Evolutionary conservation across 2,888 invertebrate species (phyloP).

Genomic region (Callyntrura guangdongensis): DNA sequence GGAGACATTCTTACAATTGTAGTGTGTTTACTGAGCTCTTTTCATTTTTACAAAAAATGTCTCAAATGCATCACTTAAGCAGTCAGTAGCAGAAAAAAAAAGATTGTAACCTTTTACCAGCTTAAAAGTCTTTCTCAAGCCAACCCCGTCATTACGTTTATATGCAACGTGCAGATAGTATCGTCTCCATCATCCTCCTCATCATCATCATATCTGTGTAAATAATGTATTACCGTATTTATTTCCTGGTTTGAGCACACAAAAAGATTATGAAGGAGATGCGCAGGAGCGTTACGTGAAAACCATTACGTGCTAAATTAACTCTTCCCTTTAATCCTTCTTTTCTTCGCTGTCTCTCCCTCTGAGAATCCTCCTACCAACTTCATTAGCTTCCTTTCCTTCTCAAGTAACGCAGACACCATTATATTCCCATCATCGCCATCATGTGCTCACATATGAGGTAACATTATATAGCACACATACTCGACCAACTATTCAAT

Average conservation of each 20-base stretch:
- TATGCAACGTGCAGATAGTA: conserved; percentile 17
- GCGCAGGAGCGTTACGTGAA: conserved; percentile 66
- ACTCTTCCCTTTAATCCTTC: conserved; percentile 15
- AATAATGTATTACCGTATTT: conserved; percentile 22
- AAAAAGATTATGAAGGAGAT: conserved; percentile 18
- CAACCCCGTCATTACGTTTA: conserved; percentile 45
- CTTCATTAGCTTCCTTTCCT: conserved; percentile 17
- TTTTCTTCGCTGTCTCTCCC: not conserved
- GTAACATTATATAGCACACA: conserved; percentile 21
- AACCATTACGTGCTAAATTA: conserved; percentile 54
- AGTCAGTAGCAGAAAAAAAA: not conserved
- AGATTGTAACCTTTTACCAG: conserved; percentile 40
- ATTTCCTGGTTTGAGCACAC: conserved; percentile 68
- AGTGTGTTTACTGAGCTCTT: conserved; percentile 27
- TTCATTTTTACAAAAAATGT: conserved; percentile 6
- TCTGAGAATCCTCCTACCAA: not conserved
- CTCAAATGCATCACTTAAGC: not conserved
- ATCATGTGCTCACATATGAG: conserved; percentile 18
- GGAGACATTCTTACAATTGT: not conserved
- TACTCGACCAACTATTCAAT: conserved; percentile 25
- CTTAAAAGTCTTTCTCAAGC: conserved; percentile 32
- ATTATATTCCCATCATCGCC: not conserved
- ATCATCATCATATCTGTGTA: conserved; percentile 35
- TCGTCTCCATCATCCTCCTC: conserved; percentile 4
- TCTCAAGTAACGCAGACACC: not conserved